A percentile compares a stretch with the other conserved stretches of the same genome.
phyloP scores from a whole-genome alignment of 2,888 invertebrate species.

The Euplagia quadripunctaria region DNA sequence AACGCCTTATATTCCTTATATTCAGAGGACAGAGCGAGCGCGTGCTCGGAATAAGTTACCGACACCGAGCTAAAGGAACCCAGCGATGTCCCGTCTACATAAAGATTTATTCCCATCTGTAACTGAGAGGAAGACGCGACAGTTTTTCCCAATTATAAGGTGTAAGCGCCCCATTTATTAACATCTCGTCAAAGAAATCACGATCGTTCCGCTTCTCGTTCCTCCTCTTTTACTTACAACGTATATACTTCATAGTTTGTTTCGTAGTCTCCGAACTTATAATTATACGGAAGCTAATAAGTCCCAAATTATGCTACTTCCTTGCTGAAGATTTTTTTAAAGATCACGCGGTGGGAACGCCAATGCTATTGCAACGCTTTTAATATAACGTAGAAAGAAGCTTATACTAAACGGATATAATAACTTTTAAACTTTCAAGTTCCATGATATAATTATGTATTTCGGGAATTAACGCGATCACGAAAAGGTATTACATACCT shows the following conservation, averaged over 20 bases:
- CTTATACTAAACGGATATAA: no score
- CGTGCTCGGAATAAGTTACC: conserved; percentile 81
- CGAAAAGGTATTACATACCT: no score
- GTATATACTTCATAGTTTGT: conserved; percentile 39
- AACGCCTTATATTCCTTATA: conserved; percentile 81
- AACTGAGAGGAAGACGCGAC: conserved; percentile 83
- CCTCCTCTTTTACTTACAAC: conserved; percentile 38
- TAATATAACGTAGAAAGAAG: neutral
- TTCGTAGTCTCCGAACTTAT: conserved; percentile 53
- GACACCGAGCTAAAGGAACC: conserved; percentile 58
- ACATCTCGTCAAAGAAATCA: conserved; percentile 78
- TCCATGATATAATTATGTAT: no score
- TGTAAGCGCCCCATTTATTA: conserved; percentile 80
- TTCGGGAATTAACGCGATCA: no score
- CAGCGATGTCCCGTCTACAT: conserved; percentile 79
- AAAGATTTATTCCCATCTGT: conserved; percentile 87
- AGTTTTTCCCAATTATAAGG: conserved; percentile 86
- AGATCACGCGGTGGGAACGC: conserved; percentile 15
- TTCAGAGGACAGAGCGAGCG: conserved; percentile 82
- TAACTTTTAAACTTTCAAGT: no score
- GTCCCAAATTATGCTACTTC: conserved; percentile 34
- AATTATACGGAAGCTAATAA: conserved; percentile 58
- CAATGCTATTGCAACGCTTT: neutral
- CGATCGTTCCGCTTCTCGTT: conserved; percentile 58
- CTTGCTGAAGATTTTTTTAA: conserved; percentile 33